Percentiles rank a stretch among this genome's conserved stretches.
phyloP scores from a whole-genome alignment of 2,113 vertebrate species.

The Calidris pugnax region DNA sequence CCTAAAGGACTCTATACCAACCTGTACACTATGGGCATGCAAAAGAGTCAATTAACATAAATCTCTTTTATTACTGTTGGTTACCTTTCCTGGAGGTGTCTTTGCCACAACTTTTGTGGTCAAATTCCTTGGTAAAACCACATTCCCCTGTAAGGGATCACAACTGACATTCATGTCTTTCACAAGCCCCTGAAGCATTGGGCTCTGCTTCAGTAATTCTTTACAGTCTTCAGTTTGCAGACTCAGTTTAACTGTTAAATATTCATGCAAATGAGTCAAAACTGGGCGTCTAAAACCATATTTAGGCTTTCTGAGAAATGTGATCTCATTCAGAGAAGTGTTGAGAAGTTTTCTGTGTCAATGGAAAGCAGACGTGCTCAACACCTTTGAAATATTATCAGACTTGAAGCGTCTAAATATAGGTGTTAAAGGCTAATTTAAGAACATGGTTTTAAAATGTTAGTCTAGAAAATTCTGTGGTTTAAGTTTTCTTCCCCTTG shows the following conservation, averaged over 20 bases:
- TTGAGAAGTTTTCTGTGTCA: background rate
- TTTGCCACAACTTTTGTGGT: background rate
- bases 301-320: constrained; percentile 20
- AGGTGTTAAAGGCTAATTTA: constrained; percentile 6
- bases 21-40: background rate
- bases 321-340: background rate
- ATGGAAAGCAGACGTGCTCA: constrained; percentile 8
- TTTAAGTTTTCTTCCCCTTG: background rate
- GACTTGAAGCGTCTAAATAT: background rate
- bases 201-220: background rate
- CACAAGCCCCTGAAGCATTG: background rate
- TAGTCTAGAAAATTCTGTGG: background rate
- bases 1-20: background rate
- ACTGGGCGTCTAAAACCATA: background rate
- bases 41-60: background rate
- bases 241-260: background rate
- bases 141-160: background rate
- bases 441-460: background rate
- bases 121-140: background rate
- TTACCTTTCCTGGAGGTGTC: background rate
- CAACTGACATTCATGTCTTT: background rate
- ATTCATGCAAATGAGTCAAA: constrained; percentile 15
- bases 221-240: background rate
- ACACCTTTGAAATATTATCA: background rate
- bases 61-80: background rate